Base-by-base conservation (phyloP, 2,888 invertebrate species). In the Drosophila flavopinicola region DNA sequence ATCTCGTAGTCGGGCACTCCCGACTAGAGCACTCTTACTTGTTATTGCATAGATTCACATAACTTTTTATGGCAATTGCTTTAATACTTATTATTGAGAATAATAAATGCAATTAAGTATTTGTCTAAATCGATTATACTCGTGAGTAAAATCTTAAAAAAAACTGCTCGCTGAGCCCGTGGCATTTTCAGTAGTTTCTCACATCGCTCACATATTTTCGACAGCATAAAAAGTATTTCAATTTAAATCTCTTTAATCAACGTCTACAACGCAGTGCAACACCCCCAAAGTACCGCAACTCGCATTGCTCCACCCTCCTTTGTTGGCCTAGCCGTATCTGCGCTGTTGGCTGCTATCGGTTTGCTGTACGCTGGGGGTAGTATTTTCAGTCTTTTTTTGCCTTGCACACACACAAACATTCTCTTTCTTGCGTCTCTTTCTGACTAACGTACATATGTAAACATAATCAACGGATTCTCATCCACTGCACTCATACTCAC, bases 221-320 rank as follows among this genome's bases (percentile, higher is more conserved):
- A 27, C 29, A 20, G 52, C 30, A 45, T 33, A 32, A 49, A 66
- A 57, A 60, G 45, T 64, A 57, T 69, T 75, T 61, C 39, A 58
- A 70, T 65, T 70, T 52, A 75, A 78, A 70, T 51, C 52, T 54
- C 71, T 70, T 78, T 66, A 75, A 78, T 53, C 66, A 69, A 66
- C 52, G 60, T 58, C 41, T 41, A 35, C 32, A 23, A 10, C 24
- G 13, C 35, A 56, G 27, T 23, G 42, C 47, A 58, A 41, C 52
- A 58, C 54, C 57, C 54, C 56, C 47, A 44, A 56, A 20, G 33
- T 23, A n/a, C 23, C 30, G 5, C 24, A 20, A 20, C 51, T 15
- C 37, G 20, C 13, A 29, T 63, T 54, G 54, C 75, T 76, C 56
- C 73, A 71, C 66, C 66, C 52, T 66, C 45, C 35, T 39, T 13